Conservation (phyloP, 2,888 invertebrate species). For the Oxytorus armatus region DNA sequence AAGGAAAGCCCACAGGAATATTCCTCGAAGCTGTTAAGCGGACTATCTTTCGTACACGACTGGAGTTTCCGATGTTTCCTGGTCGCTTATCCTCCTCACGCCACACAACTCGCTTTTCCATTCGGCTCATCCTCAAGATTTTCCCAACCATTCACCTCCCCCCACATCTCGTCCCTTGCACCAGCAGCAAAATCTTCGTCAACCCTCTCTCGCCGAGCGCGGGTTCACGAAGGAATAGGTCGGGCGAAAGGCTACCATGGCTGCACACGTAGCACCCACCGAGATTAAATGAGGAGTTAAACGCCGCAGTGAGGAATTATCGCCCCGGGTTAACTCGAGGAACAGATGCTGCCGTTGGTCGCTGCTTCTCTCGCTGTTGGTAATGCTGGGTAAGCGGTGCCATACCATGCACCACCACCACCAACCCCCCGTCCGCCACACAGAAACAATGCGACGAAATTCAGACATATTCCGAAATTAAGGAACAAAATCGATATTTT, state of each 20-base stretch:
- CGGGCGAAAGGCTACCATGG: slow-evolving; percentile 26
- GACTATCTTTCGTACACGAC: slow-evolving; percentile 53
- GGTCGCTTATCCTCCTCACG: slow-evolving; percentile 24
- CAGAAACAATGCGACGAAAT: background rate
- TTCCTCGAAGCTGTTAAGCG: slow-evolving; percentile 27
- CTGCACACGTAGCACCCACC: slow-evolving; percentile 27
- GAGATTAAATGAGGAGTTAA: slow-evolving; percentile 43
- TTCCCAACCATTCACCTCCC: background rate
- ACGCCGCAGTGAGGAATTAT: slow-evolving; percentile 44
- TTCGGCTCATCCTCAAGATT: slow-evolving; percentile 24
- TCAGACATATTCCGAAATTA: background rate
- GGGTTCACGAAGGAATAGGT: slow-evolving; percentile 13
- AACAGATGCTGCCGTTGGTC: slow-evolving; percentile 34
- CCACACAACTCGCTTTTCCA: slow-evolving; percentile 15
- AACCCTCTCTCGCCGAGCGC: background rate
- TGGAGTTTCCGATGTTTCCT: slow-evolving; percentile 58
- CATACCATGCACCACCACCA: slow-evolving; percentile 10
- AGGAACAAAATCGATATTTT: no score
- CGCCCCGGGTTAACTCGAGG: slow-evolving; percentile 40
- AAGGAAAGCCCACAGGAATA: slow-evolving; percentile 27
- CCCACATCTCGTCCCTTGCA: background rate
- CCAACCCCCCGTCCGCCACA: background rate
- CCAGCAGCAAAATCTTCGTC: slow-evolving; percentile 27
- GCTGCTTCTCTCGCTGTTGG: slow-evolving; percentile 16
- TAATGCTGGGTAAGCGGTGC: slow-evolving; percentile 25